Conservation (phyloP, 2,113 vertebrate genomes). For the human region DNA sequence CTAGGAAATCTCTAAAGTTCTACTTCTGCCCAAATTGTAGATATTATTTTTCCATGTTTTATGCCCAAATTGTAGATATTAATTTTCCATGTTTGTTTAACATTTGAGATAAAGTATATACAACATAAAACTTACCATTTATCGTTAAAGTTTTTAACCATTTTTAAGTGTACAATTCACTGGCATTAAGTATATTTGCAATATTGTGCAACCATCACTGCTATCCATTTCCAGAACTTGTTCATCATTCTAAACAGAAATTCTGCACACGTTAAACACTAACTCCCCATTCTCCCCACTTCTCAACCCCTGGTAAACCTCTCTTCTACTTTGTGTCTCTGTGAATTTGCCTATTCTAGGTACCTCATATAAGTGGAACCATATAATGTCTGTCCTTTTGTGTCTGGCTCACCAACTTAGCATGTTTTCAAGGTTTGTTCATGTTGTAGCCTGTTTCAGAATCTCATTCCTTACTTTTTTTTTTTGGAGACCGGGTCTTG, state of each 20-base stretch:
- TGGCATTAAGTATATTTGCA: neutral
- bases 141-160: neutral
- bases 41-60: neutral
- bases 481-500: no score
- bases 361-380: neutral
- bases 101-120: neutral
- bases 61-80: neutral
- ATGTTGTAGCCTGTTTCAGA: neutral
- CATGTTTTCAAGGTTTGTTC: neutral
- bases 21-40: neutral
- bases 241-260: neutral
- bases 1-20: neutral
- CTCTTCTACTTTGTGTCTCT: neutral
- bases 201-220: neutral
- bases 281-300: neutral
- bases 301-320: neutral
- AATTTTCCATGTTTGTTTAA: neutral
- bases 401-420: neutral
- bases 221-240: neutral
- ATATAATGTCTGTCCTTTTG: neutral
- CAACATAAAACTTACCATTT: neutral
- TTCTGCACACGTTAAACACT: neutral
- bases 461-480: neutral
- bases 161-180: neutral
- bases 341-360: neutral